A percentile compares a stretch with the other conserved stretches of the same genome.
phyloP scores from a whole-genome alignment of 2,113 vertebrate species.

The Grammomys surdaster region DNA sequence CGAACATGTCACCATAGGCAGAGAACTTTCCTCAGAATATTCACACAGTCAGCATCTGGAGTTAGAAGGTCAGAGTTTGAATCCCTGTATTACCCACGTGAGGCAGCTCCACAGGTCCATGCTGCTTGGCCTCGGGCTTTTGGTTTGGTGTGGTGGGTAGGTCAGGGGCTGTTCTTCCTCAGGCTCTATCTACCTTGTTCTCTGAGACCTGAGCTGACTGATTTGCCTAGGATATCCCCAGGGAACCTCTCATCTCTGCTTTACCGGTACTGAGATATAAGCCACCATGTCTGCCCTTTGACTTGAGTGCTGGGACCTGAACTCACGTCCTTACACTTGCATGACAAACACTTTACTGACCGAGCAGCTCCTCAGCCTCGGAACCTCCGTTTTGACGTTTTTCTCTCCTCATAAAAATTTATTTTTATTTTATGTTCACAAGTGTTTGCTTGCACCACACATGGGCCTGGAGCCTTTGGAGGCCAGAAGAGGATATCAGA shows the following conservation, averaged over 20 bases:
- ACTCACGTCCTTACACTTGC: neutral
- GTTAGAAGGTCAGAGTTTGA: slow-evolving; percentile 16
- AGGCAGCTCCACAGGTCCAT: neutral
- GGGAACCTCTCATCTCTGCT: neutral
- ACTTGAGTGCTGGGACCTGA: neutral
- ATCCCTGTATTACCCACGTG: neutral
- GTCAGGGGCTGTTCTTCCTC: neutral
- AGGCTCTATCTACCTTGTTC: neutral
- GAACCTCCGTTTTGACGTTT: neutral
- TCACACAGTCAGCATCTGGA: neutral
- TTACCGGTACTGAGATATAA: no score
- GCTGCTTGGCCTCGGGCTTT: neutral
- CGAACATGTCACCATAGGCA: neutral
- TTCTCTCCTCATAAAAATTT: neutral
- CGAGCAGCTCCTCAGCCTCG: neutral
- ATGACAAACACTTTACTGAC: neutral
- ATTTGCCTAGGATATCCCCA: neutral
- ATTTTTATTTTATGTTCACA: neutral
- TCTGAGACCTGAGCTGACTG: neutral
- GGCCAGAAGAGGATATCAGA: neutral
- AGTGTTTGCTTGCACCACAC: neutral
- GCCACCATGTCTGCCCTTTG: neutral
- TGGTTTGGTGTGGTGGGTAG: neutral
- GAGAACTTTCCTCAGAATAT: neutral
- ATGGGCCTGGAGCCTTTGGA: neutral